A percentile compares a stretch with the other conserved stretches of the same genome.
These are phyloP conservation scores for Drosophila fungiperda DNA, from an alignment of 2,888 invertebrate genomes.

Conservation along the genomic window DNA sequence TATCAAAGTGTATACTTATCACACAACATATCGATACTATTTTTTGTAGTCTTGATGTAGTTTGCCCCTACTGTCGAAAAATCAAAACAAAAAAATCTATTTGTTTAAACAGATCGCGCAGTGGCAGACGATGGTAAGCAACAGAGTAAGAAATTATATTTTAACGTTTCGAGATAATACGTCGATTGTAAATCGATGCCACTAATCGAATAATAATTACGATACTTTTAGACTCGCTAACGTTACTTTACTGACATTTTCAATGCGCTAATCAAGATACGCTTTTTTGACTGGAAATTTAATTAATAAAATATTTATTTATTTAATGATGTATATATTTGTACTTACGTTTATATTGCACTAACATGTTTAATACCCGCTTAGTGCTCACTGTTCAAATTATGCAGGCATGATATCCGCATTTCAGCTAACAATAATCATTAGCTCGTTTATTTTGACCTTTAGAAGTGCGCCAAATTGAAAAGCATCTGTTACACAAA, in stretches of 20 bases:
- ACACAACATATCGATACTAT: conserved; percentile 4
- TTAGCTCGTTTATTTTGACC: neutral
- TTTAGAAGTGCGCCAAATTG: neutral
- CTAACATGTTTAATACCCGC: neutral
- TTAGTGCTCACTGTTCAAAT: neutral
- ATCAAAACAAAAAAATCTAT: neutral
- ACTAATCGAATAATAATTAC: neutral
- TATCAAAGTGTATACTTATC: neutral
- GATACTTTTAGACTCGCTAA: neutral
- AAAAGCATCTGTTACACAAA: neutral
- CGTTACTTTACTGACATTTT: neutral
- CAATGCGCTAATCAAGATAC: neutral
- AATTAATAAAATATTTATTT: neutral
- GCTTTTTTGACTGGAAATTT: neutral
- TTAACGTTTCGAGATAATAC: neutral
- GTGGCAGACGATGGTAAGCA: too few species aligned
- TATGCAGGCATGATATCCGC: neutral
- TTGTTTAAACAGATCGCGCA: neutral
- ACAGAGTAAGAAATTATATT: neutral
- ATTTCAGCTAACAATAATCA: neutral
- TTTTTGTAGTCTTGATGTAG: neutral
- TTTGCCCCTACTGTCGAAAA: neutral
- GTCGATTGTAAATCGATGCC: neutral
- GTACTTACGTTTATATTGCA: neutral
- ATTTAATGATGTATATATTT: neutral